Percentiles rank a stretch among this genome's conserved stretches.
Evolutionary conservation across 1,140 invertebrate genomes (phyloP).

Genomic region (Colletes latitarsis): DNA sequence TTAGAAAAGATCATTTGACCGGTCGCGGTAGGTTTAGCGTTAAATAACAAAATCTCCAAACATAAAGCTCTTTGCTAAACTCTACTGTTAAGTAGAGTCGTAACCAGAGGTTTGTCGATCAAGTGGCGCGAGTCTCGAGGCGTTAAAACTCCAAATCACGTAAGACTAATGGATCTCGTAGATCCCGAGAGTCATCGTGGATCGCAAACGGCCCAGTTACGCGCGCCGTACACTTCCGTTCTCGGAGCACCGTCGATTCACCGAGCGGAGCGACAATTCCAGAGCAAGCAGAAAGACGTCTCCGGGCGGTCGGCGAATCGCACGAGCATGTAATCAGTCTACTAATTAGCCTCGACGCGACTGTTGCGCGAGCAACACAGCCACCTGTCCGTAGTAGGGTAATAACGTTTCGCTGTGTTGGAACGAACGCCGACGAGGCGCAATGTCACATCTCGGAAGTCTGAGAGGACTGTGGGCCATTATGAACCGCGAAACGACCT

Average conservation of each 20-base stretch:
- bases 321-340: constrained; percentile 44
- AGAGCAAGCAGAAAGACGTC: not conserved
- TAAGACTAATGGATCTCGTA: no score
- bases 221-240: not conserved
- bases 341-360: constrained; percentile 46
- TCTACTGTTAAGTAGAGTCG: no score
- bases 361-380: constrained; percentile 31
- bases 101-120: no score
- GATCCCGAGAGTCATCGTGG: no score
- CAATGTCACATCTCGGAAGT: constrained; percentile 43
- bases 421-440: not conserved
- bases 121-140: no score
- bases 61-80: no score
- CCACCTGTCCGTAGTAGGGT: constrained; percentile 37
- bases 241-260: not conserved
- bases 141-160: no score
- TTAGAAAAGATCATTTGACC: no score
- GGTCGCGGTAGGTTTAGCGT: no score
- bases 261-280: constrained; percentile 28
- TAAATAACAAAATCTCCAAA: no score
- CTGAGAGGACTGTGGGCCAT: not conserved
- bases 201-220: no score
- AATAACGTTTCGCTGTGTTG: constrained; percentile 20
- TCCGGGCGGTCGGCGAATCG: constrained; percentile 18
- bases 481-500: constrained; percentile 45